Base-by-base conservation (phyloP, 1,140 invertebrate genomes). In the Tetraneura akinire region DNA sequence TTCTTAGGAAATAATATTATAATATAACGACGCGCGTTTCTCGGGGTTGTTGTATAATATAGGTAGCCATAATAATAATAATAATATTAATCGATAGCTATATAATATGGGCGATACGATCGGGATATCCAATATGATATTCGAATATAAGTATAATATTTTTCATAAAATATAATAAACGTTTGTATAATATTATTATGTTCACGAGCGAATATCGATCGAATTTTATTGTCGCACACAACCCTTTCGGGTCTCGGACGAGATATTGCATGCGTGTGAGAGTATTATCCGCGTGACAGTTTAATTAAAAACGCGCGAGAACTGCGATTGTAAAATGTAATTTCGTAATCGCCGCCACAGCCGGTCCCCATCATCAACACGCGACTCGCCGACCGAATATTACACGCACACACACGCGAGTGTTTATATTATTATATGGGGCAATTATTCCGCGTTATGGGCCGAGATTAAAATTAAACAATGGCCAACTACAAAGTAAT, bases 261-360 rank as follows among this genome's bases (percentile, higher is more conserved):
- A 45, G 37, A 32, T 1, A 11, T 1, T 4, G 57, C 23, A 10
- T 66, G 53, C 42, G 32, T 14, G 55, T 8, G 18, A 45, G 53
- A 8, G 73, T 57, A 23, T 45, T 57, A 55, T 60, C 66, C 53
- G n/a, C 55, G 73, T 76, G 73, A 76, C 73, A 76, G 73, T 76
- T 76, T 76, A 76, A 76, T 76, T 76, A 76, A 76, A 76, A 76
- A 76, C 51, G 55, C 66, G 23, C 45, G 42, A 70, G 21, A 37
- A 13, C 9, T 18, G 47, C 37, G 37, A 57, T 76, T 76, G 32
- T 76, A 76, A 60, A 76, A 76, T 57, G 51, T 57, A 57, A 76
- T 76, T 57, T 76, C 53, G 32, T 60, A 57, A 60, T 55, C 71
- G 71, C 47, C 47, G 29, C 51, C 71, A 21, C 71, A 53, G 51